Evolutionary conservation across 2,888 invertebrate genomes (phyloP), one percentile per base, ranked within the genome.

Genomic region (Nasonovia ribisnigri): DNA sequence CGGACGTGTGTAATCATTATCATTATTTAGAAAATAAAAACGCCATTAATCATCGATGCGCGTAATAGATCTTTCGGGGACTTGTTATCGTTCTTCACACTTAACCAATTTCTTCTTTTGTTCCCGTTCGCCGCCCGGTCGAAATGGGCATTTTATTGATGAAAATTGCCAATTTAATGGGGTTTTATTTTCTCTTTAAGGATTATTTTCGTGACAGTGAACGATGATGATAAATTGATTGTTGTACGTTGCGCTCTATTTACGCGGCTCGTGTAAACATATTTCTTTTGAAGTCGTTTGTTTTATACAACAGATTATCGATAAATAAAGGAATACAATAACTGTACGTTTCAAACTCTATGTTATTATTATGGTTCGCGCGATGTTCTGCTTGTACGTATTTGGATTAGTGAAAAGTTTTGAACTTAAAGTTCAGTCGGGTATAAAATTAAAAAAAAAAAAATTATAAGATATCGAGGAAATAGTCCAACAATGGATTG

Each of bases 141-240:
- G 26, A 54, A 77, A 54, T 84, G 46, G 42, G 43, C 84, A 84
- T 92, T 92, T 92, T 92, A 92, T 84, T 89, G 77, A 88, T 77
- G 77, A 89, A 92, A 92, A 88, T 92, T 67, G 60, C 88, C 88
- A 92, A 92, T 92, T 92, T 77, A 77, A 89, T 84, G 57, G n/a
- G 42, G 42, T 67, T 48, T 86, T 86, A 29, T 46, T 86, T 91
- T 57, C 89, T 54, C 57, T 57, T 36, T 48, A 26, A 46, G n/a
- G n/a, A 77, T 93, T 93, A 93, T 57, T 57, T 77, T 43, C 43
- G 84, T 89, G 84, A 93, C 92, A 89, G 92, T 89, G 89, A 93
- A 89, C 84, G 92, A 89, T 84, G 92, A 93, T 88, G 89, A 93
- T 46, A 46, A 89, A 88, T 93, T 77, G 88, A 93, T 93, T 84